Evolutionary conservation across 2,797 vertebrate species (phyloP), one percentile per base, ranked within the genome.

Genomic region (Rhabdophis nuchalis): DNA sequence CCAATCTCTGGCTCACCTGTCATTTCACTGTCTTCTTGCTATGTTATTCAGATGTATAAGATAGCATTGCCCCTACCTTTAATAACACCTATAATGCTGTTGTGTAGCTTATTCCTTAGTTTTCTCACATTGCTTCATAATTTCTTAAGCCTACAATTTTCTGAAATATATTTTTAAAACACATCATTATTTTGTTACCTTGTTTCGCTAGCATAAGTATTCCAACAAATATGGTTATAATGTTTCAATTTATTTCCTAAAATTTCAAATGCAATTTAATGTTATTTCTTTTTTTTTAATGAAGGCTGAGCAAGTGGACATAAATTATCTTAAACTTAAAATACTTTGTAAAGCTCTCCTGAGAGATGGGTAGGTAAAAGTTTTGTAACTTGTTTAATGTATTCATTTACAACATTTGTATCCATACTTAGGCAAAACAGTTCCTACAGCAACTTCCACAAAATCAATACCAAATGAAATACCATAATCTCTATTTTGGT

Each of bases 281-380:
- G 10, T 92, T 11, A 92, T 23, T 95, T 92, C 96, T 94, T 87
- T 90, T 86, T 85, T 82, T 52, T 95, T 32, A 88, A 3, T 95
- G 50, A 95, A 98, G 97, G 97, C 99, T 96, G 98, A 99, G 56
- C 97, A 96, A 2, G 97, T 98, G 90, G 97, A 98, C 96, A 96
- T 97, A 88, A 98, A 98, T 23, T 93, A 96, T 14, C 97, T 99
- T 64, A 99, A 99, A 94, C 98, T 98, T 94, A 98, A 99, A 96
- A 99, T 99, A 96, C 97, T 99, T 57, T 98, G 98, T 96, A 98
- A 97, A 96, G 98, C 98, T 25, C 98, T 99, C 53, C 98, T 96
- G 93, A 98, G 98, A 97, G 98, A 99, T 89, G 97, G 98, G 99
- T 99, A 96, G 97, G 98, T 56, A 36, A 52, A 86, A 61, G 50